Conservation (phyloP, 2,113 vertebrate species). For the Ptilorrhoa leucosticta region DNA sequence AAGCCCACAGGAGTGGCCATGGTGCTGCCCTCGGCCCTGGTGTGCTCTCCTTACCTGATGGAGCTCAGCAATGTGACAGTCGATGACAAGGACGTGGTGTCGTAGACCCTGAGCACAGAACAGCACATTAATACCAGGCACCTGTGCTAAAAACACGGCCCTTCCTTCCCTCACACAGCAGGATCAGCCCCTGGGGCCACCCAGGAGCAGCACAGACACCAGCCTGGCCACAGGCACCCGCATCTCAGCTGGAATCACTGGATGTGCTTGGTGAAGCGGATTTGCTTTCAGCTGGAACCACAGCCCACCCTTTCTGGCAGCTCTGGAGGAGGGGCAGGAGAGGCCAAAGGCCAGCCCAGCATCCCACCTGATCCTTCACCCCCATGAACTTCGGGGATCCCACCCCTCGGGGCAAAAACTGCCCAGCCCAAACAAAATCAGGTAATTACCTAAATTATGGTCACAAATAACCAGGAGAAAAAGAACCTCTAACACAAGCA, state of each 20-base stretch:
- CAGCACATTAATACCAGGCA: rapidly evolving
- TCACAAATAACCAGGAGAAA: not conserved
- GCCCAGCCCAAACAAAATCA: no score
- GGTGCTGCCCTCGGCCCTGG: not conserved
- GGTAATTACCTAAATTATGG: not conserved
- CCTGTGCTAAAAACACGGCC: not conserved
- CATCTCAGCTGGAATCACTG: not conserved
- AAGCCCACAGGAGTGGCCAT: not conserved
- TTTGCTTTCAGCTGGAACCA: not conserved
- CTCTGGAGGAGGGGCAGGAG: not conserved
- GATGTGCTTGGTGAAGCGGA: not conserved
- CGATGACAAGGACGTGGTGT: slow-evolving; percentile 71
- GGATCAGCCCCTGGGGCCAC: not conserved
- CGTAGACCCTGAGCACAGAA: slow-evolving; percentile 76
- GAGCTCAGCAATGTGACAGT: slow-evolving; percentile 52
- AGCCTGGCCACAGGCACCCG: not conserved
- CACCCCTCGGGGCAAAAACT: not conserved
- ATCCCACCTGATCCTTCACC: not conserved
- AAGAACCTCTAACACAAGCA: not conserved
- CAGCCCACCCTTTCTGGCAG: not conserved
- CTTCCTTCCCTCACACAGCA: not conserved
- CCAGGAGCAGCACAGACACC: not conserved
- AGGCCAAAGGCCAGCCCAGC: not conserved
- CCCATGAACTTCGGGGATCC: rapidly evolving
- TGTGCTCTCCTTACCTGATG: slow-evolving; percentile 66